Evolutionary conservation across 2,113 vertebrate species (phyloP), one percentile per base, ranked within the genome.

Genomic region (Apodemus speciosus): DNA sequence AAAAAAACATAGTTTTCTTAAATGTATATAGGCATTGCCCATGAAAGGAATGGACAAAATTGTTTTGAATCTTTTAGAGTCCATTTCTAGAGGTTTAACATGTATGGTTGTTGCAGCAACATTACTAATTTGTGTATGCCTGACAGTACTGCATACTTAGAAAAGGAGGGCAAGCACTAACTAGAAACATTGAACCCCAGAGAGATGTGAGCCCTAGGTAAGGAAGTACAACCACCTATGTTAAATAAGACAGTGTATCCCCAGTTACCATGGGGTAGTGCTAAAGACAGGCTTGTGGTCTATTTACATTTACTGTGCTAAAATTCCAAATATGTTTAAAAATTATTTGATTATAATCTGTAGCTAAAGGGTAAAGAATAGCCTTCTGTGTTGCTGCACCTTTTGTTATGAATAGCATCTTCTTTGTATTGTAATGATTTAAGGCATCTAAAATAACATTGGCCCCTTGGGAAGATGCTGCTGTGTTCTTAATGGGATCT

Each of bases 401-500:
- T 94, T 90, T 62, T 81, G 43, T 40, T 85, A 0, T 88, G 30
- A 96, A 9, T 14, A 38, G 6, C 23, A 32, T 32, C 10, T 81
- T 69, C 53, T 85, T 0, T 91, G 51, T 56, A 38, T 88, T 79
- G 43, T 56, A 3, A 14, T 71, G n/a, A 85, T 80, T 93, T 16
- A 90, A 16, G 38, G 20, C 21, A 86, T 40, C 25, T 91, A 77
- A 46, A 35, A 6, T 85, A 81, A 58, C 88, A 81, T 66, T 89
- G 83, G 14, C 88, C 91, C 90, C 66, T 86, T 53, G 38, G 76
- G 32, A 56, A 79, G 72, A 53, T n/a, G 49, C 5, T 90, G 46
- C 56, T 89, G 4, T 77, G 30, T 92, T 94, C 93, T 79, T 97
- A 94, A 97, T 72, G 2, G 25, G 62, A 46, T 40, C 32, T 80